These are phyloP conservation scores for Caenorhabditis sinica DNA, from an alignment of 2,888 invertebrate species.

Conservation along the genomic window DNA sequence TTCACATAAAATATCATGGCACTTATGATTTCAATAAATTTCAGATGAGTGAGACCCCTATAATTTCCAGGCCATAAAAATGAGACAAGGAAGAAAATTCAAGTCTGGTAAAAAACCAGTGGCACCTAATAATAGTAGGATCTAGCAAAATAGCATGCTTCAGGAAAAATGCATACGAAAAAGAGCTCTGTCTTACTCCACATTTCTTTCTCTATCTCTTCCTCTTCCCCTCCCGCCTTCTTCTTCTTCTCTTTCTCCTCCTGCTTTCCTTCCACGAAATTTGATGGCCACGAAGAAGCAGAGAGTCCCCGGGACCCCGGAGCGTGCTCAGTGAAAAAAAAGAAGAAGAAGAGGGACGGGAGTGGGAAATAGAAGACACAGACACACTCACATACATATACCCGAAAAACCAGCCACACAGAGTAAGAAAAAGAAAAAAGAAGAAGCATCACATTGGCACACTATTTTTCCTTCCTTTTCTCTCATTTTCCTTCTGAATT, in stretches of 20 bases:
- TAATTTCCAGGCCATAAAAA: background rate
- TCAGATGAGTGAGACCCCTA: too few relatives aligned
- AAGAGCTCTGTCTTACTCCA: constrained; percentile 38
- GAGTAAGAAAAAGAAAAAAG: constrained; percentile 39
- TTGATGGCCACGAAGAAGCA: constrained; percentile 52
- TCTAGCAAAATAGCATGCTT: constrained; percentile 21
- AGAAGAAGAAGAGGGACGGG: constrained; percentile 2
- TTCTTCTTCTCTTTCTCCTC: constrained; percentile 25
- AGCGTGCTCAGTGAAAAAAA: constrained; percentile 11
- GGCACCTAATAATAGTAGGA: constrained; percentile 32
- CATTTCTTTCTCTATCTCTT: constrained; percentile 42
- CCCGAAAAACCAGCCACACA: constrained; percentile 55
- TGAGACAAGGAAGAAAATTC: background rate
- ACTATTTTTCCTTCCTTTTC: constrained; percentile 64
- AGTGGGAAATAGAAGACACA: constrained; percentile 40
- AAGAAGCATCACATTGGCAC: constrained; percentile 60
- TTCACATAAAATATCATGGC: background rate
- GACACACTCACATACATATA: constrained; percentile 39
- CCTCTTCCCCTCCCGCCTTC: constrained; percentile 26
- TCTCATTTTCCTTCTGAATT: constrained; percentile 64
- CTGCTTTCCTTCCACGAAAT: constrained; percentile 51
- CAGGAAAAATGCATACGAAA: constrained; percentile 32
- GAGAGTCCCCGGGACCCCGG: constrained; percentile 19
- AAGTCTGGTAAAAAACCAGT: constrained; percentile 2
- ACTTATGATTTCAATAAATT: too few relatives aligned